phyloP scores from a whole-genome alignment of 2,797 vertebrate genomes.

The Antennarius maculatus region DNA sequence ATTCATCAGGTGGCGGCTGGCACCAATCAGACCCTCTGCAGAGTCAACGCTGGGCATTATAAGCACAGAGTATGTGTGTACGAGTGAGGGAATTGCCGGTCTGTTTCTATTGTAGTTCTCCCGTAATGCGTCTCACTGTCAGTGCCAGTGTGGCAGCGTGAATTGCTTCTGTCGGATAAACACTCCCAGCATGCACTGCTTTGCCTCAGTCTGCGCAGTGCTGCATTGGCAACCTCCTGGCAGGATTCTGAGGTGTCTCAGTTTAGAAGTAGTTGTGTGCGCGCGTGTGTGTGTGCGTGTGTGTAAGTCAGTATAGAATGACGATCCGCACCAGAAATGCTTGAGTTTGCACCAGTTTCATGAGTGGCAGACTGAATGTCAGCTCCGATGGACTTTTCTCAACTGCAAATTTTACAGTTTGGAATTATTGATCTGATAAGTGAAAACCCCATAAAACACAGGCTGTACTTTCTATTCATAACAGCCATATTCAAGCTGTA shows the following conservation, averaged over 20 bases:
- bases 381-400: too few relatives aligned
- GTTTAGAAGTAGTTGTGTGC: constrained; percentile 58
- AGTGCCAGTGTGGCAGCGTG: constrained; percentile 72
- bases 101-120: constrained; percentile 69
- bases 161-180: constrained; percentile 77
- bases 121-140: constrained; percentile 71
- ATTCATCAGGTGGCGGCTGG: constrained; percentile 55
- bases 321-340: constrained; percentile 57
- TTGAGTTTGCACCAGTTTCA: constrained; percentile 54
- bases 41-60: constrained; percentile 27
- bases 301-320: constrained; percentile 50
- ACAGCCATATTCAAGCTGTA: not conserved
- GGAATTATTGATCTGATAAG: constrained; percentile 14
- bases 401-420: constrained; percentile 3
- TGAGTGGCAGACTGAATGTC: constrained; percentile 7
- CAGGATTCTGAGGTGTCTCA: constrained; percentile 71
- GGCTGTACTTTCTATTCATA: not conserved
- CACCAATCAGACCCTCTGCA: constrained; percentile 23
- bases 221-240: constrained; percentile 75
- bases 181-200: constrained; percentile 80
- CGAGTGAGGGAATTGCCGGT: constrained; percentile 43
- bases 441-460: not conserved
- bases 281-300: constrained; percentile 30
- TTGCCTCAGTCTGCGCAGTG: constrained; percentile 71
- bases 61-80: constrained; percentile 24